Base-by-base conservation (phyloP, 2,797 vertebrate genomes). In the Poecilia picta region DNA sequence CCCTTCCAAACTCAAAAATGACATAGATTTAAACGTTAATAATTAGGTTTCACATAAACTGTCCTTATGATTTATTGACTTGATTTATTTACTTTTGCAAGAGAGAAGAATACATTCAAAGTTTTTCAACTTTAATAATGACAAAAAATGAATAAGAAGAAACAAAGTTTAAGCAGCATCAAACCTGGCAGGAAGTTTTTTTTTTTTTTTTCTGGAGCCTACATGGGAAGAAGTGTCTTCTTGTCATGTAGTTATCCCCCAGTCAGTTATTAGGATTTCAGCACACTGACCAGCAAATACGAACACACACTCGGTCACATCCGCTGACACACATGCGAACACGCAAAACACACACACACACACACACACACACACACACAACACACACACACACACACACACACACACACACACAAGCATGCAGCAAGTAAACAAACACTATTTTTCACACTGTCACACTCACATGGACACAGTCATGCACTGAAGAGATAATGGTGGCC, bases 401-500 rank as follows among this genome's bases (percentile, higher is more conserved):
- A 43, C 85, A 78, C 53, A 80, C 66, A 76, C 76, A 59, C 85
- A 79, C 55, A 87, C 83, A 82, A 72, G 64, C 83, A 81, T 87
- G 85, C 83, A 83, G 86, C 89, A 92, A 93, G 92, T 88, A 92
- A 93, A 92, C 91, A 94, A 90, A 91, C 92, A 94, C 85, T 86
- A 89, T 92, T 92, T 93, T 90, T 94, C 91, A 92, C 93, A 92
- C 92, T 93, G 91, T 92, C 91, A 93, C 92, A 92, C 87, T 92
- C 91, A 87, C 91, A 92, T 90, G 91, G 94, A 93, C 92, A 92
- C 88, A 92, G 92, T 93, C 92, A 92, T 85, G 81, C 90, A 89
- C 91, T 92, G 93, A 93, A 91, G 92, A 92, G 92, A 94, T 94
- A 93, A 93, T 93, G 90, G 92, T 94, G 93, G 94, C 93, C 93